A percentile compares a stretch with the other conserved stretches of the same genome.
These are phyloP conservation scores for Dioctria rufipes DNA, from an alignment of 2,888 invertebrate genomes.

Conservation along the genomic window DNA sequence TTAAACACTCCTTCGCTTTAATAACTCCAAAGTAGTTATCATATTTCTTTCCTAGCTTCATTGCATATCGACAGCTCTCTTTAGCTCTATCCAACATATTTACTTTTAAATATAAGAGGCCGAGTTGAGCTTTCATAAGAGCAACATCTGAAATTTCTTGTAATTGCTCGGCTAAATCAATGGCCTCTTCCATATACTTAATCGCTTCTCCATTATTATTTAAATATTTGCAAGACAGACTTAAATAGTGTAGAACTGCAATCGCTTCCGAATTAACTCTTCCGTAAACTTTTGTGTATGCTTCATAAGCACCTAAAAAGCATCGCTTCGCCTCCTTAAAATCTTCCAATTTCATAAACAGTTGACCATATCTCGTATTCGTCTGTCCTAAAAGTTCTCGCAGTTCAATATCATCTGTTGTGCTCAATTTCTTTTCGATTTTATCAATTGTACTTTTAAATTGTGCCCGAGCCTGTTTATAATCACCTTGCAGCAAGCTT, in stretches of 20 bases:
- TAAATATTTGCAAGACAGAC: conserved; percentile 76
- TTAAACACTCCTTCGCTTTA: background rate
- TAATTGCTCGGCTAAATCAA: conserved; percentile 76
- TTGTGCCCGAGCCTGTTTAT: conserved; percentile 84
- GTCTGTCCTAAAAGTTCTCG: conserved; percentile 77
- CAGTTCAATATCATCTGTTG: conserved; percentile 76
- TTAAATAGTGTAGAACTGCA: conserved; percentile 87
- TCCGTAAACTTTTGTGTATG: conserved; percentile 79
- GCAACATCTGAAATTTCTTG: conserved; percentile 80
- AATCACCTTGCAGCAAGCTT: conserved; percentile 79
- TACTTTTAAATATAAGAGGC: conserved; percentile 83
- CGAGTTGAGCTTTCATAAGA: conserved; percentile 86
- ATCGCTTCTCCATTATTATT: conserved; percentile 80
- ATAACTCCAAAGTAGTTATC: background rate
- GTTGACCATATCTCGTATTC: conserved; percentile 69
- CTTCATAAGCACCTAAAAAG: conserved; percentile 78
- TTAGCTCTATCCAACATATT: conserved; percentile 80
- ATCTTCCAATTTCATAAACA: conserved; percentile 75
- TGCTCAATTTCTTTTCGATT: conserved; percentile 75
- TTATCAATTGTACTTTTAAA: conserved; percentile 87
- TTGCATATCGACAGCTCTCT: conserved; percentile 80
- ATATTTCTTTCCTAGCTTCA: conserved; percentile 76
- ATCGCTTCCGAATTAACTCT: conserved; percentile 81
- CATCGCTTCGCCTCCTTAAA: conserved; percentile 76
- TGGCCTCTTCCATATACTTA: conserved; percentile 79